These are phyloP conservation scores for Cathartes aura DNA, from an alignment of 2,113 vertebrate species.

Conservation along the genomic window DNA sequence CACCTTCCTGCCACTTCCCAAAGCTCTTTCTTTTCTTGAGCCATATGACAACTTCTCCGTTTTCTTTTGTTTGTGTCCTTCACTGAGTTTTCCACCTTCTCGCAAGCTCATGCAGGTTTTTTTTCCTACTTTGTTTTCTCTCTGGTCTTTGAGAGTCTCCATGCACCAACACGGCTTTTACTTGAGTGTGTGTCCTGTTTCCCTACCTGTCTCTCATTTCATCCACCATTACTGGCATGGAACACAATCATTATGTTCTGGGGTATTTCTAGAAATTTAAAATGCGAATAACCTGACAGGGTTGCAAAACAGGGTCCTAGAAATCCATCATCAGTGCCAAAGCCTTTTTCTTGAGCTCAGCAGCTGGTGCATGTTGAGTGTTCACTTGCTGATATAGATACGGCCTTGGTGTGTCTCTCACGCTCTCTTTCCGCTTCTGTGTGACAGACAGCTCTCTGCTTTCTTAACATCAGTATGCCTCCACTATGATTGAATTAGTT, in stretches of 20 bases:
- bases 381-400: background rate
- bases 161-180: background rate
- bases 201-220: background rate
- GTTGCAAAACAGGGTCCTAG: conserved; percentile 26
- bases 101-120: accelerated
- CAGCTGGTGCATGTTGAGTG: background rate
- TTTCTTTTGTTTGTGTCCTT: background rate
- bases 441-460: background rate
- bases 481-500: background rate
- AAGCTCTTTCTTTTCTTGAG: background rate
- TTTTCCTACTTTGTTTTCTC: background rate
- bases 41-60: background rate
- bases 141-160: background rate
- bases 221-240: background rate
- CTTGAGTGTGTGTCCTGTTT: background rate
- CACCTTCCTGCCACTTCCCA: background rate
- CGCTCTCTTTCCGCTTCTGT: accelerated
- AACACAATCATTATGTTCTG: background rate
- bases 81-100: background rate
- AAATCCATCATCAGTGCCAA: background rate
- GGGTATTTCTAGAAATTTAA: background rate
- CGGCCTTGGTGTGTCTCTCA: background rate
- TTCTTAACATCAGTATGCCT: background rate
- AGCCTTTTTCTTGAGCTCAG: background rate
- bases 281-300: background rate